These are phyloP conservation scores for Ophion obscuratus DNA, from an alignment of 2,888 invertebrate genomes.

Conservation along the genomic window DNA sequence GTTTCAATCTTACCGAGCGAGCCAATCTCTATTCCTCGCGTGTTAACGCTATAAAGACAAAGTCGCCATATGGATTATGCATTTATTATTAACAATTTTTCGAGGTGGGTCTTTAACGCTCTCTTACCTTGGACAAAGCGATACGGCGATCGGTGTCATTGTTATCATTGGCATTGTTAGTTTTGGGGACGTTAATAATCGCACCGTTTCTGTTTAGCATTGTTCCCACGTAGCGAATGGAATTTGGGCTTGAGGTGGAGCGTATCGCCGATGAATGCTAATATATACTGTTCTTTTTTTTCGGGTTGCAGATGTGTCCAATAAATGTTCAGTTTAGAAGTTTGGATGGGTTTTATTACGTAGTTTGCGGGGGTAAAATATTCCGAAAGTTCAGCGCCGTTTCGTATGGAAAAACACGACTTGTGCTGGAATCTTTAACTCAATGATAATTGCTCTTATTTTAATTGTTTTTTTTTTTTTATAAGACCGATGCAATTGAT, in stretches of 20 bases:
- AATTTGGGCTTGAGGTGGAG: background rate
- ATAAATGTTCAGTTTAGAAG: background rate
- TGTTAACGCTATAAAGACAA: conserved; percentile 45
- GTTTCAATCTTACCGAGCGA: conserved; percentile 63
- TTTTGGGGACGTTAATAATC: background rate
- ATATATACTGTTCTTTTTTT: background rate
- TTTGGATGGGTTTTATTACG: background rate
- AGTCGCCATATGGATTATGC: conserved; percentile 58
- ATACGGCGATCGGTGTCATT: too few relatives aligned
- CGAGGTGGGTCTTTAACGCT: background rate
- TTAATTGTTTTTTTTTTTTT: background rate
- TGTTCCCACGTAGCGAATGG: background rate
- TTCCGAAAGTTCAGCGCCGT: too few relatives aligned
- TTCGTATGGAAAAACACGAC: background rate
- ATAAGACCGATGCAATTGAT: too few relatives aligned
- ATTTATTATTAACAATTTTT: conserved; percentile 45
- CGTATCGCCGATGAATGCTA: background rate
- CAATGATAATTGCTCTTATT: too few relatives aligned
- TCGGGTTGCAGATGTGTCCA: background rate
- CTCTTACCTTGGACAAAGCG: background rate
- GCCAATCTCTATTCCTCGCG: conserved; percentile 54
- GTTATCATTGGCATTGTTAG: background rate
- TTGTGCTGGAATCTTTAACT: background rate
- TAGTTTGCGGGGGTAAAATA: background rate
- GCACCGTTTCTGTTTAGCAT: background rate